A percentile compares a stretch with the other conserved stretches of the same genome.
Conservation (phyloP, 2,113 vertebrate species). For the Phalacrocorax brasilianus region DNA sequence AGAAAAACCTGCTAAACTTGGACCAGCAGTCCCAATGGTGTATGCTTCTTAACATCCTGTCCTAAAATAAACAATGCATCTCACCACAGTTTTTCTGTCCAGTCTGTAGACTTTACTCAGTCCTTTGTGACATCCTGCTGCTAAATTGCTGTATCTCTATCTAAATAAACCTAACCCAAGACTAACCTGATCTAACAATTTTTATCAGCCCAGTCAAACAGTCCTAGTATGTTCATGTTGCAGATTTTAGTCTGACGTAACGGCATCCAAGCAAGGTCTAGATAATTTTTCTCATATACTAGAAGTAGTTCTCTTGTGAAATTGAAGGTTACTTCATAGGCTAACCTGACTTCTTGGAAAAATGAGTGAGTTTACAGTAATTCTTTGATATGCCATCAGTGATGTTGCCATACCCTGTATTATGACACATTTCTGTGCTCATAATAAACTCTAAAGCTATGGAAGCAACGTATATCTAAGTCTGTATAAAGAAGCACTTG, state of each 20-base stretch:
- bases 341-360: background rate
- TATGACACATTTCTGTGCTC: background rate
- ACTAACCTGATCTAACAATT: background rate
- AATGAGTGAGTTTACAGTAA: background rate
- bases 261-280: background rate
- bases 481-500: background rate
- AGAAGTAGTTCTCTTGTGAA: background rate
- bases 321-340: background rate
- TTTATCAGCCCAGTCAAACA: background rate
- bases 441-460: background rate
- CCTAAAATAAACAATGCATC: background rate
- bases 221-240: background rate
- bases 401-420: background rate
- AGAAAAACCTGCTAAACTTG: background rate
- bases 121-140: background rate
- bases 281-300: background rate
- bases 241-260: background rate
- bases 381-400: background rate
- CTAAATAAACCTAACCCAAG: background rate
- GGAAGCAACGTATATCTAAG: background rate
- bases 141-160: background rate
- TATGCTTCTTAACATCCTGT: background rate
- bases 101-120: background rate
- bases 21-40: background rate
- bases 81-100: background rate